phyloP scores from a whole-genome alignment of 2,797 vertebrate species.

The Microctenopoma stevenorrisi region DNA sequence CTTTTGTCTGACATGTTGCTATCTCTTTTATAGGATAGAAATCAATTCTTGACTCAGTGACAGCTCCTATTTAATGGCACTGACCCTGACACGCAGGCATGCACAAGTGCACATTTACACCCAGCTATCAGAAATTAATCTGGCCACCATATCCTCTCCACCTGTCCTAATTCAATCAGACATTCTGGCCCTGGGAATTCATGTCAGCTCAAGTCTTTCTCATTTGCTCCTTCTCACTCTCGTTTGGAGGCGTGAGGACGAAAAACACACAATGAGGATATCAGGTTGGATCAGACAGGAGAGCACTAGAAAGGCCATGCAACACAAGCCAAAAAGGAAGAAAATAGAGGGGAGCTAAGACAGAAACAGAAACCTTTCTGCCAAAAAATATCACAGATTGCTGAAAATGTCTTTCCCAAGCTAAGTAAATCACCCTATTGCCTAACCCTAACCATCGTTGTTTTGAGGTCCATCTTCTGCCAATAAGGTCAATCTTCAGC shows the following conservation, averaged over 20 bases:
- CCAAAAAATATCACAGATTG: no score
- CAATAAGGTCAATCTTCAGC: no score
- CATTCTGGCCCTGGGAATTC: slow-evolving; percentile 53
- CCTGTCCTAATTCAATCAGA: slow-evolving; percentile 56
- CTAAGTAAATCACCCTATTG: no score
- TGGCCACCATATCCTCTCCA: slow-evolving; percentile 27
- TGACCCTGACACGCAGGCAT: slow-evolving; percentile 38
- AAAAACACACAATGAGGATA: slow-evolving; percentile 31
- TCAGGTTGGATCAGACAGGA: slow-evolving; percentile 39
- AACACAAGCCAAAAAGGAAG: slow-evolving; percentile 7
- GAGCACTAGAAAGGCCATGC: slow-evolving; percentile 22
- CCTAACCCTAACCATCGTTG: no score
- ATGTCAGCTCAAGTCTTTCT: slow-evolving; percentile 43
- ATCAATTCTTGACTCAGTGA: slow-evolving; percentile 49
- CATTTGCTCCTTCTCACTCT: slow-evolving; percentile 35
- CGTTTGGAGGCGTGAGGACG: slow-evolving; percentile 11
- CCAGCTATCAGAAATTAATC: slow-evolving; percentile 36
- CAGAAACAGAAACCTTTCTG: no score
- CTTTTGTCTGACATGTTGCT: slow-evolving; percentile 21
- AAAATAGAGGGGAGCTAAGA: neutral
- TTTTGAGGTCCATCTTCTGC: no score
- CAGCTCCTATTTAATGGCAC: slow-evolving; percentile 42
- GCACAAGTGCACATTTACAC: neutral
- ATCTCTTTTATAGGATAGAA: slow-evolving; percentile 40
- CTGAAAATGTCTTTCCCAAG: no score